A percentile compares a stretch with the other conserved stretches of the same genome.
Evolutionary conservation across 2,113 vertebrate genomes (phyloP).

Genomic region (Dipodomys stephensi): DNA sequence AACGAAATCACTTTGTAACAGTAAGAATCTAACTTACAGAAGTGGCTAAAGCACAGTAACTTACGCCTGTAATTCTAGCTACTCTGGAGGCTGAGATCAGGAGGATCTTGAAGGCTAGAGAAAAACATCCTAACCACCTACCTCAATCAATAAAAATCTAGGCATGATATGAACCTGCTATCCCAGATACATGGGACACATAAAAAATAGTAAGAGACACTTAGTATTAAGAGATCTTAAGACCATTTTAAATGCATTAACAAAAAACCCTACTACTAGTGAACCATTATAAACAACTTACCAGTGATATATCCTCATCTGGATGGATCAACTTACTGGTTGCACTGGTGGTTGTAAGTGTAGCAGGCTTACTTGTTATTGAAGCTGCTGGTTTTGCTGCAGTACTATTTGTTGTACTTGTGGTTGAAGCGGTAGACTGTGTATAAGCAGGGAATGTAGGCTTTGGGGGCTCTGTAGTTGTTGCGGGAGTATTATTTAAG

Average conservation of each 20-base stretch:
- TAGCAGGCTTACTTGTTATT: constrained; percentile 98
- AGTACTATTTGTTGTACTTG: constrained; percentile 96
- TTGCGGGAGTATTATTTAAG: constrained; percentile 90
- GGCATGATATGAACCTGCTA: too few species aligned
- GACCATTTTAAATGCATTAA: neutral
- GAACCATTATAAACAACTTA: constrained; percentile 89
- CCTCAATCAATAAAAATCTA: too few species aligned
- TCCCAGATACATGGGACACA: too few species aligned
- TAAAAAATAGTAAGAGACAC: constrained; percentile 14
- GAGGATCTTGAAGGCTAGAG: too few species aligned
- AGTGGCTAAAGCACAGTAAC: neutral
- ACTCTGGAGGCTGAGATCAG: too few species aligned
- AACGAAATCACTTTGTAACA: constrained; percentile 40
- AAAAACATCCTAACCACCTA: too few species aligned
- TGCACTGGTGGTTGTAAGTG: constrained; percentile 98
- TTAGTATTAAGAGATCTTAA: neutral
- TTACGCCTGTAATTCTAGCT: too few species aligned
- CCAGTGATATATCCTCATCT: constrained; percentile 99
- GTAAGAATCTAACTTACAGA: constrained; percentile 30
- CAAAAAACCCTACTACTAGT: neutral
- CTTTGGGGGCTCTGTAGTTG: constrained; percentile 95
- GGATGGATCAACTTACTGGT: constrained; percentile 99
- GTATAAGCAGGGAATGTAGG: constrained; percentile 99
- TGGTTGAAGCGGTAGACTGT: constrained; percentile 94
- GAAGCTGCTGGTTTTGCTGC: constrained; percentile 96